Evolutionary conservation across 2,797 vertebrate genomes (phyloP), one percentile per base, ranked within the genome.

Genomic region (Esox masquinongy): DNA sequence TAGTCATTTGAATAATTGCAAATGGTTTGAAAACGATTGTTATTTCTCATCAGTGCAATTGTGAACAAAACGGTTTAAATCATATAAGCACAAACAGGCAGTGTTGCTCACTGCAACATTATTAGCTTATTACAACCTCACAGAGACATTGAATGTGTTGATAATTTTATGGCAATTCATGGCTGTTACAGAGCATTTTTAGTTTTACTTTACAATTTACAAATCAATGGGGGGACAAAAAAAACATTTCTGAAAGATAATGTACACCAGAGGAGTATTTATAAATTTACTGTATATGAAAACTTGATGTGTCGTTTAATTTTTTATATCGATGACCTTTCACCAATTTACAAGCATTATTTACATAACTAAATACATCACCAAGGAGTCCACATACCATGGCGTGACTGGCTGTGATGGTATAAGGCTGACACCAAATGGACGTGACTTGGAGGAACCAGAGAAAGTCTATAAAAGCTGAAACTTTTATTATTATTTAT

Each of bases 401-500:
- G 71, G 92, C 91, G 90, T 93, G 92, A 93, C 91, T 85, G 84
- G 86, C 87, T 90, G 87, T 90, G 91, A 92, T 93, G 90, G 88
- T 78, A 85, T 89, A 85, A 91, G 90, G 81, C 88, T 81, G 84
- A 83, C 47, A 83, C 88, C 86, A 88, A 89, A 91, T 90, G 22
- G 87, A 89, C 77, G 88, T 83, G 85, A 86, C 74, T 84, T 73
- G 8, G 80, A 78, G 43, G 80, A 84, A 79, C 79, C 84, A 11
- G 76, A 75, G 82, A 88, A 90, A 79, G 87, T 83, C 84, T 80
- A 88, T 88, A 87, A 91, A 89, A 84, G 74, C 88, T 86, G 85
- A 86, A 88, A 82, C 85, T 90, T 88, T 92, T 93, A 93, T 93
- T 94, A 92, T 93, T 94, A 93, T 94, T 94, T 92, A 87, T 93